Evolutionary conservation across 2,888 invertebrate species (phyloP).

Genomic region (Syritta pipiens): DNA sequence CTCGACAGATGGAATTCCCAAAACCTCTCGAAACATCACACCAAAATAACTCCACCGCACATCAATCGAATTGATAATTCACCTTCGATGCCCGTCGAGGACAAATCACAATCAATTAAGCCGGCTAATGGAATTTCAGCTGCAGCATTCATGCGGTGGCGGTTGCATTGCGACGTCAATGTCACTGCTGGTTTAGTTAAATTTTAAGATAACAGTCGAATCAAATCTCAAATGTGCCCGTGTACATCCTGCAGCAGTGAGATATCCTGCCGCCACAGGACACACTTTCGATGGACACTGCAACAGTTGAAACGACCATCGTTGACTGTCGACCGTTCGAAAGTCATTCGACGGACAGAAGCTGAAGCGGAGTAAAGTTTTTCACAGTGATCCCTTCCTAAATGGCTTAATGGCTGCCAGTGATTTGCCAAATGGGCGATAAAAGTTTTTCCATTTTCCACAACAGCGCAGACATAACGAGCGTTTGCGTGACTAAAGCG

Average conservation of each 20-base stretch:
- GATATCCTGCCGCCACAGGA: too few species aligned
- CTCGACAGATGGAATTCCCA: background rate
- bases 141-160: too few species aligned
- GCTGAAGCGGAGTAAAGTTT: slow-evolving; percentile 40
- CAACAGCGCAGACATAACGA: slow-evolving; percentile 43
- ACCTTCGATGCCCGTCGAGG: slow-evolving; percentile 27
- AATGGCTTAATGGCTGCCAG: slow-evolving; percentile 63
- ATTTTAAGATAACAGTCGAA: slow-evolving; percentile 39
- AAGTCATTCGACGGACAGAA: slow-evolving; percentile 26
- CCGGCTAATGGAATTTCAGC: slow-evolving; percentile 42
- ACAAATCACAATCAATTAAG: slow-evolving; percentile 62
- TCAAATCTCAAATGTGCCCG: too few species aligned
- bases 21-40: background rate
- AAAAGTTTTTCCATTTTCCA: slow-evolving; percentile 59
- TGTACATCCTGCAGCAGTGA: background rate
- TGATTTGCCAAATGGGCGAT: slow-evolving; percentile 58
- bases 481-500: slow-evolving; percentile 51
- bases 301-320: slow-evolving; percentile 54
- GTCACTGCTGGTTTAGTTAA: slow-evolving; percentile 54
- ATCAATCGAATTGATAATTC: slow-evolving; percentile 41
- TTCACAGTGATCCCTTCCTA: slow-evolving; percentile 53
- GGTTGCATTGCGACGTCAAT: too few species aligned
- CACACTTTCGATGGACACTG: background rate
- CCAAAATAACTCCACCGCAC: background rate
- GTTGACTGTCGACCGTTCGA: too few species aligned